Evolutionary conservation across 2,113 vertebrate genomes (phyloP), one percentile per base, ranked within the genome.

Genomic region (Prietella phreatophila): DNA sequence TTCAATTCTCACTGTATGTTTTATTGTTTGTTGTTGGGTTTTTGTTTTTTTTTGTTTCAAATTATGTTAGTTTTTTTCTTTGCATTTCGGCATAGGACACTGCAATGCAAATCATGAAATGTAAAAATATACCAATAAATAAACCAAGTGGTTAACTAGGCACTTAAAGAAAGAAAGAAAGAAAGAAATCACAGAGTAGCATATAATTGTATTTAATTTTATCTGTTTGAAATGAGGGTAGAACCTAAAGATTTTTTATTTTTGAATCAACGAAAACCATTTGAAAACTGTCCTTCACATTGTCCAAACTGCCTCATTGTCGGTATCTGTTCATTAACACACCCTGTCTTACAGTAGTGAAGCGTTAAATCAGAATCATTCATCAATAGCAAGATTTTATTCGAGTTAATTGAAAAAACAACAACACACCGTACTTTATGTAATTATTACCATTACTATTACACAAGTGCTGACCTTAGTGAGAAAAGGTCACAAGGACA

Each of bases 401-500:
- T 55, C 1, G 2, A 19, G 50, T 30, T 55, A n/a, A 0, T 27
- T 14, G 14, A 53, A 3, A 42, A 47, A 47, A 13, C 15, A 55
- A 79, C 3, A 47, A 13, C 20, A 27, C 6, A 61, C 61, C 61
- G 39, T 22, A 61, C n/a, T 53, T 78, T 42, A 30, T 13, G 5
- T 33, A n/a, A 67, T 80, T 63, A 36, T 83, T 20, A 53, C 22
- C 15, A 22, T 39, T 61, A 75, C 13, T 22, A 22, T 50, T 63
- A n/a, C 11, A 39, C 17, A 33, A 58, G 15, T 27, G 19, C 47
- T 86, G 86, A 86, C 63, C 71, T 76, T 3, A 39, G 47, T 10
- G 25, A 83, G 76, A 69, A 85, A 83, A 85, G 76, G 78, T 83
- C 61, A 61, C 1, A 19, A 56, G 53, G 61, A 22, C 61, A 61